These are phyloP conservation scores for Pteropus rufus DNA, from an alignment of 2,797 vertebrate genomes.

Conservation along the genomic window DNA sequence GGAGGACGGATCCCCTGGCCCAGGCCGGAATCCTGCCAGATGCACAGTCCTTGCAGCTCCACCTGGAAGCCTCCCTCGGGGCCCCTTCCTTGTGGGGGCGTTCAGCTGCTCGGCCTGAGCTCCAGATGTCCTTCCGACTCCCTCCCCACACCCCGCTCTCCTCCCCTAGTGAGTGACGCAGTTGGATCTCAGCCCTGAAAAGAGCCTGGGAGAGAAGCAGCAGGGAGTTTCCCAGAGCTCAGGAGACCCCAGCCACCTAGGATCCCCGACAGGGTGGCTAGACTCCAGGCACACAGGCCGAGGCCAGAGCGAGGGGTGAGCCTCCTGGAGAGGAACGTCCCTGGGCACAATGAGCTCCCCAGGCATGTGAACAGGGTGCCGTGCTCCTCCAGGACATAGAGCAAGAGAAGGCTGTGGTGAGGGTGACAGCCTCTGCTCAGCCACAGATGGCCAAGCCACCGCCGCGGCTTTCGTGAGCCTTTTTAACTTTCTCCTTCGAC, in stretches of 20 bases:
- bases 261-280: neutral
- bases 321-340: neutral
- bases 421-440: rapidly evolving
- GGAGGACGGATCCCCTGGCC: neutral
- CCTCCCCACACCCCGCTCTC: neutral
- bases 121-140: conserved; percentile 8
- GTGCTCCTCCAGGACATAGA: neutral
- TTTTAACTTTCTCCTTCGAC: neutral
- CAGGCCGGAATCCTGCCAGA: neutral
- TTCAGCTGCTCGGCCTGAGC: neutral
- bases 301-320: rapidly evolving
- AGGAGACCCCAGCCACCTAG: neutral
- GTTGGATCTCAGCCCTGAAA: neutral
- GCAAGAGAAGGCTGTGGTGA: neutral
- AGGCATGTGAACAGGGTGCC: neutral
- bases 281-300: neutral
- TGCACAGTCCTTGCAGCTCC: neutral
- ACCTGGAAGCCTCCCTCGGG: neutral
- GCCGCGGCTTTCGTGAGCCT: neutral
- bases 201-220: conserved; percentile 51
- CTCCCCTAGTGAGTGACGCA: neutral
- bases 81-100: neutral
- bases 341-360: neutral
- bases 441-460: neutral
- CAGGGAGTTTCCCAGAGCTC: conserved; percentile 50